A percentile compares a stretch with the other conserved stretches of the same genome.
These are phyloP conservation scores for Scalopus aquaticus DNA, from an alignment of 2,113 vertebrate species.

Conservation along the genomic window DNA sequence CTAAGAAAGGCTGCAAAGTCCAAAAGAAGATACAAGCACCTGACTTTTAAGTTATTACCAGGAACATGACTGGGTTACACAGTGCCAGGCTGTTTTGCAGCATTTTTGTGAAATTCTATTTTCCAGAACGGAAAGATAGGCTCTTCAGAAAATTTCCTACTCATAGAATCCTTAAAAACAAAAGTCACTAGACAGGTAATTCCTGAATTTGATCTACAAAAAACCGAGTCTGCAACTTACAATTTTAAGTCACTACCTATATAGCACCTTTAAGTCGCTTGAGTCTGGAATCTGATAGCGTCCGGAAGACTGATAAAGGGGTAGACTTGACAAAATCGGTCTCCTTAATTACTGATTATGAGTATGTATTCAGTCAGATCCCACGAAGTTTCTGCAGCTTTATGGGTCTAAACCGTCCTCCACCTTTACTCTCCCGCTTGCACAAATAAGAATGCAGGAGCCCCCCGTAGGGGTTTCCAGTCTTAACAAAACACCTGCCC, in stretches of 20 bases:
- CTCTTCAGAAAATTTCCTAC: conserved; percentile 11
- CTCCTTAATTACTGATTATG: background rate
- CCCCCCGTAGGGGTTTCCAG: background rate
- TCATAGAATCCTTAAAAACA: background rate
- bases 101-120: background rate
- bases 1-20: background rate
- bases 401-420: background rate
- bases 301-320: background rate
- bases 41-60: background rate
- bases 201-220: background rate
- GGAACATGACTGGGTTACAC: background rate
- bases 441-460: background rate
- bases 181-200: background rate
- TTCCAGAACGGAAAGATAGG: background rate
- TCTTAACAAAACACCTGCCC: conserved; percentile 63
- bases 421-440: background rate
- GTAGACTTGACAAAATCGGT: background rate
- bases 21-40: background rate
- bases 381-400: conserved; percentile 44
- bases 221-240: background rate
- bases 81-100: background rate
- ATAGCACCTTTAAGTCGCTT: background rate
- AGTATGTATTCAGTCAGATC: background rate
- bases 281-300: background rate
- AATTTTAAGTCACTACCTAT: background rate